Conservation (phyloP, 1,140 invertebrate genomes). For the Pseudomyrmex concolor region DNA sequence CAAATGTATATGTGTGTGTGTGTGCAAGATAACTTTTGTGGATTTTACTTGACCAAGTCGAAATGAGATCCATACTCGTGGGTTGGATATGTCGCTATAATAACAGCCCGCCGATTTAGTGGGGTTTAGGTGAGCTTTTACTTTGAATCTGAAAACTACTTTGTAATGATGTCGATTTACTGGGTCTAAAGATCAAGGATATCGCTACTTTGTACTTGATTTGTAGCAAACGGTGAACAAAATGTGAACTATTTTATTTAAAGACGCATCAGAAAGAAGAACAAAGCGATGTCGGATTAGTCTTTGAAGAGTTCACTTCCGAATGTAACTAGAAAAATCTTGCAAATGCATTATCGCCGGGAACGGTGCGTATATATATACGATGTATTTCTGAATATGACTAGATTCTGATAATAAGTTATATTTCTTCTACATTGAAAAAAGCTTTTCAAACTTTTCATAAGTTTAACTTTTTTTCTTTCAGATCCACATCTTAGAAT, state of each 20-base stretch:
- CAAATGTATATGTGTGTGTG: background rate
- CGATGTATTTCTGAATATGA: too few relatives aligned
- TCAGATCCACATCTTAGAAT: too few relatives aligned
- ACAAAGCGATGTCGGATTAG: slow-evolving; percentile 73
- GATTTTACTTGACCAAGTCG: slow-evolving; percentile 88
- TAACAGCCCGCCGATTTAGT: slow-evolving; percentile 78
- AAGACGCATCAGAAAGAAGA: slow-evolving; percentile 83
- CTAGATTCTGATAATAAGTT: too few relatives aligned
- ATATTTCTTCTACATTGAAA: too few relatives aligned
- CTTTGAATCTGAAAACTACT: background rate
- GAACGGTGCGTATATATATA: slow-evolving; percentile 76
- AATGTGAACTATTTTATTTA: slow-evolving; percentile 79
- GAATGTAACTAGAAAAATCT: slow-evolving; percentile 79
- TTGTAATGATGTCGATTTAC: slow-evolving; percentile 86
- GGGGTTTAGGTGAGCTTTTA: slow-evolving; percentile 77
- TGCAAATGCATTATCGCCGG: slow-evolving; percentile 81
- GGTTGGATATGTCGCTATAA: slow-evolving; percentile 83
- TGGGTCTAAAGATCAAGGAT: slow-evolving; percentile 87
- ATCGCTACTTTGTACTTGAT: slow-evolving; percentile 85
- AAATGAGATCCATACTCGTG: slow-evolving; percentile 91
- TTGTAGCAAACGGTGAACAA: slow-evolving; percentile 73
- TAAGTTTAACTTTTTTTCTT: too few relatives aligned
- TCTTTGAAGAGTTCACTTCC: slow-evolving; percentile 81
- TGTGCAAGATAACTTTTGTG: slow-evolving; percentile 81
- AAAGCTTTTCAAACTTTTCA: too few relatives aligned